Percentiles rank a stretch among this genome's conserved stretches.
Evolutionary conservation across 53 echinoderm and acorn worm genomes (phyloP).

Genomic region (Temnopleurus reevesii): DNA sequence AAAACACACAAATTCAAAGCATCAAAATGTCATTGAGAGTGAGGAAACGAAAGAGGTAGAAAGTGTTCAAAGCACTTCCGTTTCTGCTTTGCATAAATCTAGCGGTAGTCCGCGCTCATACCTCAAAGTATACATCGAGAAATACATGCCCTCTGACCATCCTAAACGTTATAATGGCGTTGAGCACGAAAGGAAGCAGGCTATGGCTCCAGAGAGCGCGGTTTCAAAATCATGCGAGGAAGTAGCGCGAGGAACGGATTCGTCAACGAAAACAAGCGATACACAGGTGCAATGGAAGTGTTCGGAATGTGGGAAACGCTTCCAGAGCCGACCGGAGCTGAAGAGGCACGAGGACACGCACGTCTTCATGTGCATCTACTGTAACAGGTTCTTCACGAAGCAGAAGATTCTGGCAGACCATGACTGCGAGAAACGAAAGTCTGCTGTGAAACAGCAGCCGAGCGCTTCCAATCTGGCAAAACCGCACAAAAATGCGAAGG

Average conservation of each 20-base stretch:
- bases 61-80: no score
- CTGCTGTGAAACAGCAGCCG: background rate
- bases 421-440: background rate
- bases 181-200: background rate
- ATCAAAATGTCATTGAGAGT: no score
- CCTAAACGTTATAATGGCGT: no score
- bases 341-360: slow-evolving; percentile 19
- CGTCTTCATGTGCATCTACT: slow-evolving; percentile 38
- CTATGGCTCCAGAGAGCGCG: background rate
- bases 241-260: no score
- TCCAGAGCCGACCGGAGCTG: background rate
- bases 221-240: background rate
- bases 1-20: no score
- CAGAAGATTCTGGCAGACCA: background rate
- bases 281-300: background rate
- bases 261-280: background rate
- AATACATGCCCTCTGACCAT: no score
- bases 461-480: background rate
- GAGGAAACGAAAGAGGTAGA: no score
- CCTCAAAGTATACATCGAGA: no score
- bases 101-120: no score
- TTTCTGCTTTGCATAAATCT: no score
- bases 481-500: background rate
- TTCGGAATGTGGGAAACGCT: slow-evolving; percentile 25
- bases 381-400: slow-evolving; percentile 31